Evolutionary conservation across 2,113 vertebrate species (phyloP).

Genomic region (Notothenia coriiceps): DNA sequence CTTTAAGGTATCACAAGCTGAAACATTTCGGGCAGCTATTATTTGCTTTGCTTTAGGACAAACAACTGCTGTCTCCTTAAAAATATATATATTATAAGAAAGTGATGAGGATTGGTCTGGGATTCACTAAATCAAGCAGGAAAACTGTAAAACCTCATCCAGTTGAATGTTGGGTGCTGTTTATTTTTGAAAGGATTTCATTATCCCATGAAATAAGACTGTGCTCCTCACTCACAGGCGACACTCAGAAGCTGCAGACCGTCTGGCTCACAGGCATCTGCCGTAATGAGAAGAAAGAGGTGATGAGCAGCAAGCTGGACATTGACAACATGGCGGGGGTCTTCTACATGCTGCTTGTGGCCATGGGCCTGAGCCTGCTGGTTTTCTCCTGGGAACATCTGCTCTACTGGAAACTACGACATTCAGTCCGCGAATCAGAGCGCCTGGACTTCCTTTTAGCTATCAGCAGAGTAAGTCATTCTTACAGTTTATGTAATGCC

Average conservation of each 20-base stretch:
- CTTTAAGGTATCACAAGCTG: background rate
- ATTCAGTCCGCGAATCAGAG: constrained; percentile 89
- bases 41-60: background rate
- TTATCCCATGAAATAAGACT: background rate
- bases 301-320: constrained; percentile 98
- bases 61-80: background rate
- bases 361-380: constrained; percentile 97
- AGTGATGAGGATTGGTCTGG: background rate
- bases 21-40: background rate
- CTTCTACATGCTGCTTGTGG: constrained; percentile 99
- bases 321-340: constrained; percentile 99
- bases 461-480: constrained; percentile 90
- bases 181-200: too few species aligned
- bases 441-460: constrained; percentile 93
- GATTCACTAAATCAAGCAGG: background rate
- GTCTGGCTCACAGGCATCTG: constrained; percentile 99
- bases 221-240: constrained; percentile 82
- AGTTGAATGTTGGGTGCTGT: too few species aligned
- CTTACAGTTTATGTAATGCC: background rate
- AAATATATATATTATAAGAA: background rate
- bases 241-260: constrained; percentile 96
- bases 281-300: constrained; percentile 98
- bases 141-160: background rate
- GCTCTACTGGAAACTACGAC: constrained; percentile 96
- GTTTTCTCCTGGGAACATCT: constrained; percentile 98